Evolutionary conservation across 2,797 vertebrate species (phyloP).

Genomic region (Alcedo atthis): DNA sequence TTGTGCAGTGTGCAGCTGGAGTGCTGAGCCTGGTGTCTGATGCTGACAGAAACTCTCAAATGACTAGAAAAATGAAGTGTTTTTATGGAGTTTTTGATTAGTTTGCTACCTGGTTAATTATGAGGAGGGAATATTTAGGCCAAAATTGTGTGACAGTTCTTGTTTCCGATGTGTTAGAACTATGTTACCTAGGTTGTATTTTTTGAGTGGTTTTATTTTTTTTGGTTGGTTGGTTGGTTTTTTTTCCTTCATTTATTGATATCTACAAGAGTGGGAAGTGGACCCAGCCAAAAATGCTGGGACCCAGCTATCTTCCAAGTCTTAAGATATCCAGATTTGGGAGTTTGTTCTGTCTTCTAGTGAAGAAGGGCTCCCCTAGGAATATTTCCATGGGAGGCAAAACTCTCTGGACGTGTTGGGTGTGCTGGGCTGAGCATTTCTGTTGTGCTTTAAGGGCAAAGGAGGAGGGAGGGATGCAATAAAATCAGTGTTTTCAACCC

Average conservation of each 20-base stretch:
- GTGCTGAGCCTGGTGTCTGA: constrained; percentile 23
- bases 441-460: neutral
- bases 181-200: neutral
- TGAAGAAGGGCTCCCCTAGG: neutral
- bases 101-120: neutral
- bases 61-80: neutral
- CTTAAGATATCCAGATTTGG: neutral
- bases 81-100: neutral
- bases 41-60: constrained; percentile 42
- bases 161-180: neutral
- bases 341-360: neutral
- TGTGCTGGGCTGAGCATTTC: neutral
- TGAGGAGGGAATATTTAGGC: neutral
- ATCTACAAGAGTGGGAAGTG: neutral
- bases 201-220: too few relatives aligned
- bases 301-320: neutral
- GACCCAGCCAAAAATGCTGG: neutral
- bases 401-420: rapidly evolving
- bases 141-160: neutral
- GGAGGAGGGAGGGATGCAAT: neutral
- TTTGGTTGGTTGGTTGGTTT: too few relatives aligned
- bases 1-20: constrained; percentile 14
- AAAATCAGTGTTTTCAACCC: neutral
- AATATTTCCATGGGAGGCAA: neutral
- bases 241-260: neutral